Evolutionary conservation across 2,113 vertebrate species (phyloP).

Genomic region (Dromas ardeola): DNA sequence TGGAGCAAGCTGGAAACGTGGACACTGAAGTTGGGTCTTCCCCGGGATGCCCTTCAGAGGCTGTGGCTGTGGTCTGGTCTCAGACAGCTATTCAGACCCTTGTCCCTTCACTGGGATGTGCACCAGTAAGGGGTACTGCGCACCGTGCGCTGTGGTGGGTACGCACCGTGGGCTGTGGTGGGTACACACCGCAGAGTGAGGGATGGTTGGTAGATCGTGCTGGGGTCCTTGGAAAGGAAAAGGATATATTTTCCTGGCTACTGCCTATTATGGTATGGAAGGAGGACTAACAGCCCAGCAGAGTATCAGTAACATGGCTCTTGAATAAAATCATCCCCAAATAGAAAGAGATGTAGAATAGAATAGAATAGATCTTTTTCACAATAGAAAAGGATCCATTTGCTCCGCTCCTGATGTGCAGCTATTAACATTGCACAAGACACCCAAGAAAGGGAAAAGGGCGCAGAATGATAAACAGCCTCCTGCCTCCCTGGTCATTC

Average conservation of each 20-base stretch:
- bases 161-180: background rate
- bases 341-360: background rate
- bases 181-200: background rate
- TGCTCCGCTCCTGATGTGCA: background rate
- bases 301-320: background rate
- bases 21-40: background rate
- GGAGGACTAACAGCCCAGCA: background rate
- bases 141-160: background rate
- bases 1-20: background rate
- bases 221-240: background rate
- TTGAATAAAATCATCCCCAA: background rate
- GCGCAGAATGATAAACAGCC: background rate
- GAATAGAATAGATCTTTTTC: background rate
- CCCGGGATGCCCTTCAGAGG: background rate
- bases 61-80: fast-evolving
- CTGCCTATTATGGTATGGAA: background rate
- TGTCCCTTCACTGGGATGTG: background rate
- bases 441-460: background rate
- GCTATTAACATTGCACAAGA: background rate
- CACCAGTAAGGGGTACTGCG: fast-evolving
- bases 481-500: background rate
- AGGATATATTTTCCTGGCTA: background rate
- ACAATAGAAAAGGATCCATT: background rate
- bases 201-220: background rate
- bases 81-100: background rate